phyloP scores from a whole-genome alignment of 2,797 vertebrate genomes.

The Sebastes glaucus region DNA sequence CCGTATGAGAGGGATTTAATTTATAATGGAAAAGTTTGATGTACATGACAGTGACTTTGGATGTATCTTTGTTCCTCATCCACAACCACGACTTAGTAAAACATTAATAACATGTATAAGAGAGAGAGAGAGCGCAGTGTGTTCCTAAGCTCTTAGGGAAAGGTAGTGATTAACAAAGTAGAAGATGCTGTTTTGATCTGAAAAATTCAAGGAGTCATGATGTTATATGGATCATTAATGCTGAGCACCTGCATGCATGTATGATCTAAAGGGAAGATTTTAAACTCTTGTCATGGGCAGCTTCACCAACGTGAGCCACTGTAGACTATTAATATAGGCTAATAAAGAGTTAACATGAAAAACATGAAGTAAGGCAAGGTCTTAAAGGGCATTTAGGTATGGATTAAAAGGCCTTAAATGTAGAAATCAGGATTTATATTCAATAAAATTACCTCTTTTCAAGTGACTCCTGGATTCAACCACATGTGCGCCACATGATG shows the following conservation, averaged over 20 bases:
- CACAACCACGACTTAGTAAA: not conserved
- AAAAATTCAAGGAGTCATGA: not conserved
- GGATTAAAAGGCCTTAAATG: not conserved
- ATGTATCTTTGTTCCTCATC: not conserved
- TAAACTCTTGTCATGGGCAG: not conserved
- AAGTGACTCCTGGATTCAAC: not conserved
- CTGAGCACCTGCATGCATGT: not conserved
- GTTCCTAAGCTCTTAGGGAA: not conserved
- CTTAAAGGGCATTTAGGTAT: not conserved
- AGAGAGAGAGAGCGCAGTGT: not conserved
- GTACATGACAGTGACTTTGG: conserved; percentile 8
- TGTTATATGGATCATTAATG: not conserved
- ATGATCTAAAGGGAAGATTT: not conserved
- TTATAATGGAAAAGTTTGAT: conserved; percentile 2
- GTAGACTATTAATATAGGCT: not conserved
- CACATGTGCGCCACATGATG: not conserved
- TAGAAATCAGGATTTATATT: not conserved
- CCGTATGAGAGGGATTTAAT: not conserved
- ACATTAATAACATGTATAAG: not conserved
- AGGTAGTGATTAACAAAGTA: not conserved
- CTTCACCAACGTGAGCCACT: not conserved
- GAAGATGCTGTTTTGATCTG: conserved; percentile 5
- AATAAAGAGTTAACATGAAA: not conserved
- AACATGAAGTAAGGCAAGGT: not conserved
- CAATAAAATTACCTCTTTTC: not conserved